A percentile compares a stretch with the other conserved stretches of the same genome.
phyloP scores from a whole-genome alignment of 2,888 invertebrate species.

The Zaprionus obscuricornis region DNA sequence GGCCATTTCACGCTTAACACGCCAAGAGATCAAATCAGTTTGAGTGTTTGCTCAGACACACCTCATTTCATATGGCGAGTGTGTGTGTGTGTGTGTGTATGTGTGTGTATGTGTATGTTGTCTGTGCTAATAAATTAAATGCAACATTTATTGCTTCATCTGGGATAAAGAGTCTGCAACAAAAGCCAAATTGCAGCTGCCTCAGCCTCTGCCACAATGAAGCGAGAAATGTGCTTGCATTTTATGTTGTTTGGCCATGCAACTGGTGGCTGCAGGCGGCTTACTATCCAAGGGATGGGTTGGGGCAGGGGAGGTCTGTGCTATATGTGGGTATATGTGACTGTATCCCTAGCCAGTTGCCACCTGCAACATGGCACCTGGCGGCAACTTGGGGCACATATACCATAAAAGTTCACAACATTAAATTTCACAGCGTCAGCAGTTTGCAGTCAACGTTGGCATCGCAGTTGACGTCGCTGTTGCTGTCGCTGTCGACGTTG shows the following conservation, averaged over 20 bases:
- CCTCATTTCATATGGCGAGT: conserved; percentile 25
- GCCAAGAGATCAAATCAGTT: conserved; percentile 27
- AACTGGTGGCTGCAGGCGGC: conserved; percentile 61
- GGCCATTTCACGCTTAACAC: conserved; percentile 1
- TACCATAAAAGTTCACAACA: conserved; percentile 68
- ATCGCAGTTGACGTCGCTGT: conserved; percentile 1
- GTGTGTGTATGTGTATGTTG: conserved; percentile 9
- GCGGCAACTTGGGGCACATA: conserved; percentile 30
- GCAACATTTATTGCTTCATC: conserved; percentile 74
- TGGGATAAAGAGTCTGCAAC: conserved; percentile 10
- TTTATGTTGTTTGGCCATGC: conserved; percentile 70
- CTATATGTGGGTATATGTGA: background rate
- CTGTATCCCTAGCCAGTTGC: conserved; percentile 6
- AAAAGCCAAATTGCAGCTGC: conserved; percentile 22
- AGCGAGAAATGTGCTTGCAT: conserved; percentile 50
- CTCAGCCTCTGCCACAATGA: conserved; percentile 4
- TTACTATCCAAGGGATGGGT: background rate
- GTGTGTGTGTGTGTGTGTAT: background rate
- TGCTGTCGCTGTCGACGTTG: conserved; percentile 42
- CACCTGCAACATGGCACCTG: conserved; percentile 18
- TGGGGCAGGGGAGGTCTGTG: no score
- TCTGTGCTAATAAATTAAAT: conserved; percentile 68
- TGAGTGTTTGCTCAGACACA: conserved; percentile 37
- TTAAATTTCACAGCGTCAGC: conserved; percentile 68
- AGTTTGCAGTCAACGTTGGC: no score